Conservation (phyloP, 2,888 invertebrate genomes). For the Salpingus planirostris region DNA sequence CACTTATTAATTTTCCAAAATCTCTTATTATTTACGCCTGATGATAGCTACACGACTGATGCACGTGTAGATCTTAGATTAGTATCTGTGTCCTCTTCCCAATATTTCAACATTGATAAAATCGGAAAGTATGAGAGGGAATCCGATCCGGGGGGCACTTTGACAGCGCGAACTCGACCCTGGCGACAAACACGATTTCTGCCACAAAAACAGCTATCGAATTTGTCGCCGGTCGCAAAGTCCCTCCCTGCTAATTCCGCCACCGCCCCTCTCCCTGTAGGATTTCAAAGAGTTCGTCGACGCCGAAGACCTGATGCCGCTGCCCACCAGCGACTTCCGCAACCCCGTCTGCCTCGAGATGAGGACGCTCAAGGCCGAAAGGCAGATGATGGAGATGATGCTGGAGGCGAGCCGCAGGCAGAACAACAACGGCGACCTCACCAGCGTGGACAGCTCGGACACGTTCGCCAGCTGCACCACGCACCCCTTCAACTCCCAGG, state of each 20-base stretch:
- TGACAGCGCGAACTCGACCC: no score
- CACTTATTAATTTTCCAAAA: no score
- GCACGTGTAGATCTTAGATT: conserved; percentile 16
- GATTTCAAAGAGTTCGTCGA: conserved; percentile 87
- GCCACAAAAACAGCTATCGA: conserved; percentile 1
- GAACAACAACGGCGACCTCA: conserved; percentile 44
- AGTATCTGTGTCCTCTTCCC: not conserved
- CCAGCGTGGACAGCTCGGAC: conserved; percentile 71
- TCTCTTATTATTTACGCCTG: no score
- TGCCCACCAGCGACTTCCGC: conserved; percentile 75
- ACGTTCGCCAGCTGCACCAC: conserved; percentile 96
- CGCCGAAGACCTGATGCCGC: conserved; percentile 81
- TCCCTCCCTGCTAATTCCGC: not conserved
- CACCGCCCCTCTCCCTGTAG: conserved; percentile 41
- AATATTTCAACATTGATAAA: not conserved
- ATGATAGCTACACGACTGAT: conserved; percentile 15
- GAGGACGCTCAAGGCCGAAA: conserved; percentile 49
- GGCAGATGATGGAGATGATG: conserved; percentile 9
- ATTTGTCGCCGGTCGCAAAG: conserved; percentile 7
- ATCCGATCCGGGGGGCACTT: no score
- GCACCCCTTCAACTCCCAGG: conserved; percentile 77
- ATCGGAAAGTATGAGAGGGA: no score
- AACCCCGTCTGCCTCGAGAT: conserved; percentile 77
- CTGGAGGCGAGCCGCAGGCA: conserved; percentile 27
- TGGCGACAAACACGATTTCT: not conserved